Evolutionary conservation across 2,797 vertebrate species (phyloP), one percentile per base, ranked within the genome.

Genomic region (Anguilla anguilla): DNA sequence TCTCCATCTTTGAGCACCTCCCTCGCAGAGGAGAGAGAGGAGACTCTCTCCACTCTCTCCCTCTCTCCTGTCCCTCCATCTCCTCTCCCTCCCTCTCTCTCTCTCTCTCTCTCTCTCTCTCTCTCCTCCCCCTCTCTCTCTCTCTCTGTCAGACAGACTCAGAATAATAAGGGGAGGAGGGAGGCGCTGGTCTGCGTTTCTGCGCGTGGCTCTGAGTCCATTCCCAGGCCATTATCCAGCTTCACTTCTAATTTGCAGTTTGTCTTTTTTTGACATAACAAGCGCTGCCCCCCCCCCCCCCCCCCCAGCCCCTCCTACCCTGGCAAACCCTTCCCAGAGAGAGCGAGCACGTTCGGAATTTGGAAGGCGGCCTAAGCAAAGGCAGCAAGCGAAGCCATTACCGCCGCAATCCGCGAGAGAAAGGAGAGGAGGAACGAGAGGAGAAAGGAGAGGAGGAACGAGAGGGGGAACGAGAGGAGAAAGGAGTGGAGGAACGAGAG

Each of bases 171-270:
- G 87, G 6, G n/a, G 49, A 84, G 69, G 55, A 7, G 77, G 17
- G 13, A 49, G 17, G 10, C 15, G 28, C 83, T 55, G 35, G 83
- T 6, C 2, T 22, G 46, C n/a, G 9, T 15, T 57, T 35, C 25
- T 10, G 67, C 49, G 72, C 90, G 67, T 86, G 22, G 19, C 90
- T 92, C 89, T 89, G 88, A 91, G 90, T 79, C 87, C 86, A 83
- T 92, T 94, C 93, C 89, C 90, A 90, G 85, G 88, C 88, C 91
- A 92, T 91, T 92, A 93, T 90, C 89, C 87, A 89, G 89, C 90
- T 89, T 91, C 88, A 86, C 89, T 91, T 91, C 90, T 93, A 88
- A 92, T 94, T 91, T 92, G 91, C 81, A 86, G 53, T 77, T 22
- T 15, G n/a, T 86, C 86, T 86, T 90, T 92, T 90, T n/a, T 87